phyloP scores from a whole-genome alignment of 1,140 invertebrate genomes.

The Megalopta genalis region DNA sequence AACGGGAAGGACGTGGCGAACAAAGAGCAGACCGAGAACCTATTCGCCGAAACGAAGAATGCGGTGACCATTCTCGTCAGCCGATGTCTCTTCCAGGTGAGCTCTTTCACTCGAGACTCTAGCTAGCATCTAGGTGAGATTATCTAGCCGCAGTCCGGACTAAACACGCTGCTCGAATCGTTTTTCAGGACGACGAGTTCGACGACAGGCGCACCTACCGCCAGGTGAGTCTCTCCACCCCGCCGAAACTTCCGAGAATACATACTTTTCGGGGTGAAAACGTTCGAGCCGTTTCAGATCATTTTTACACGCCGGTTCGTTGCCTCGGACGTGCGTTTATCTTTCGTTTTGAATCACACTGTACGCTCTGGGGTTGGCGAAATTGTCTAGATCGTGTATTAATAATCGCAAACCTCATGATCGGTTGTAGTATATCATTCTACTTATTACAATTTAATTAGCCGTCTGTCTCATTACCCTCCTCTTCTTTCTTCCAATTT shows the following conservation, averaged over 20 bases:
- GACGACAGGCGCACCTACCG: constrained; percentile 61
- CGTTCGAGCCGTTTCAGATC: no score
- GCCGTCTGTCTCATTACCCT: no score
- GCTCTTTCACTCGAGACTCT: constrained; percentile 12
- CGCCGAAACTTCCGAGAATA: not conserved
- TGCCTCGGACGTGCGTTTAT: no score
- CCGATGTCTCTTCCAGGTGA: constrained; percentile 81
- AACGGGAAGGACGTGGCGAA: constrained; percentile 82
- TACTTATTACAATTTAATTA: no score
- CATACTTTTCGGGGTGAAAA: no score
- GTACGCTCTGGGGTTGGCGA: no score
- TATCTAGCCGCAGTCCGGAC: not conserved
- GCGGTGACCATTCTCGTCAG: constrained; percentile 82
- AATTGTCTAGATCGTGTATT: no score
- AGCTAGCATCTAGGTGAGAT: not conserved
- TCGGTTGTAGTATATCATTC: no score
- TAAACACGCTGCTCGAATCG: not conserved
- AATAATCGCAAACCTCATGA: no score
- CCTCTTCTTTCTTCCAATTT: no score
- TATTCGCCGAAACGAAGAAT: constrained; percentile 81
- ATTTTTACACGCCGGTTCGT: no score
- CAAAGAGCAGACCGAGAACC: constrained; percentile 81
- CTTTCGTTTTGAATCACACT: no score
- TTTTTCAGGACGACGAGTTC: constrained; percentile 65
- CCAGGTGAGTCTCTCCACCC: constrained; percentile 45